Base-by-base conservation (phyloP, 2,888 invertebrate species). In the Podabrus alpinus region DNA sequence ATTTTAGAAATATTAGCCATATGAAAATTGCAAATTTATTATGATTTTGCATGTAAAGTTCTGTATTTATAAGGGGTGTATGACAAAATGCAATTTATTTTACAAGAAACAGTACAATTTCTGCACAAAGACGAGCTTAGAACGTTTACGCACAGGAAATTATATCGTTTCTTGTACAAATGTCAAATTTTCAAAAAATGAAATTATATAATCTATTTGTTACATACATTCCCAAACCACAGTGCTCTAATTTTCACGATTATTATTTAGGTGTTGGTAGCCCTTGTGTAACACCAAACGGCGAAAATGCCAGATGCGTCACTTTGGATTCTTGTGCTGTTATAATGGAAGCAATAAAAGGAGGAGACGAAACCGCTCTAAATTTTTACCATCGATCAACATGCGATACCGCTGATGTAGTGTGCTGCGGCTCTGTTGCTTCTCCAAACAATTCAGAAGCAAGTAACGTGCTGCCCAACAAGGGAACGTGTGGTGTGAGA, bases 401-500 rank as follows among this genome's bases (percentile, higher is more conserved):
- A 5, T 61, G 61, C 7, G 10, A 5, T 9, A 13, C 61, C 11
- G 13, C 11, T 17, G 11, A 61, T 61, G 1, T 61, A 16, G 61
- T 61, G 7, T 61, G 61, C 16, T 61, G 61, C 5, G 61, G 61
- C 4, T 61, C 17, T 11, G 11, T 17, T 17, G 61, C 2, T 13
- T 29, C 17, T 17, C 9, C 19, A 24, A 81, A 77, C 24, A 7
- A 15, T 15, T 3, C 15, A 19, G 9, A 59, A 17, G 2, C n/a
- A 15, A 69, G 29, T 21, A 67, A 29, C 5, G 16, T 74, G n/a
- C 19, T 77, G 15, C 72, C 77, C 3, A 59, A 73, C 10, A 60
- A 61, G 68, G 66, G 10, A 10, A 69, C 24, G 2, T 77, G 77
- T 16, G 77, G 77, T 17, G 15, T 68, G 5, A 25, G 75, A 19